Percentiles rank a stretch among this genome's conserved stretches.
These are phyloP conservation scores for Lynx canadensis DNA, from an alignment of 2,113 vertebrate genomes.

Conservation along the genomic window DNA sequence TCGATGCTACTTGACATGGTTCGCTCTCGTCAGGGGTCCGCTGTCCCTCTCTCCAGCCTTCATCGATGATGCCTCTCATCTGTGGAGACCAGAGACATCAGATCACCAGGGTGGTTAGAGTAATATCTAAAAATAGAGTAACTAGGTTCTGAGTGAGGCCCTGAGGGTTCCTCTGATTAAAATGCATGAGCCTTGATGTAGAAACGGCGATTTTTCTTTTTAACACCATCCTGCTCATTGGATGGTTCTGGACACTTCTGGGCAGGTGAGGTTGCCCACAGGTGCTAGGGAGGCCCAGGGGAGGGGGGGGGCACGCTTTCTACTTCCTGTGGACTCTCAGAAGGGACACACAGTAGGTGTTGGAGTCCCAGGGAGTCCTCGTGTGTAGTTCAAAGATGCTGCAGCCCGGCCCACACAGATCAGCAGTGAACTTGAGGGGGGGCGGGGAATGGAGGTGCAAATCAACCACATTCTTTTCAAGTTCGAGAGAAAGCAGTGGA, in stretches of 20 bases:
- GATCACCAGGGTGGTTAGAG: background rate
- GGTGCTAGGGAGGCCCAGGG: background rate
- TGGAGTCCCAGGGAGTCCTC: accelerated
- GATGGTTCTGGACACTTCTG: background rate
- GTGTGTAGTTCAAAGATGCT: background rate
- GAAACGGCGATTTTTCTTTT: background rate
- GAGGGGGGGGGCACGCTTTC: accelerated
- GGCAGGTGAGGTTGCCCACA: background rate
- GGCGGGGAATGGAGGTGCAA: accelerated
- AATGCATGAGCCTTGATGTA: constrained; percentile 29
- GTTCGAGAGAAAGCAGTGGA: background rate
- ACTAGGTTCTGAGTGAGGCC: background rate
- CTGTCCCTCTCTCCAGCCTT: background rate
- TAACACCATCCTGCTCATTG: background rate
- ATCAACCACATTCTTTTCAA: background rate
- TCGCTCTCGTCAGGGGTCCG: accelerated
- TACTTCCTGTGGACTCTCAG: background rate
- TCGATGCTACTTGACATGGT: accelerated
- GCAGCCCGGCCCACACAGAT: background rate
- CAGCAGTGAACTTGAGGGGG: background rate
- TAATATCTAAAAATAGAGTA: constrained; percentile 55
- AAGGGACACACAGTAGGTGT: background rate
- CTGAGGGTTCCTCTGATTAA: background rate
- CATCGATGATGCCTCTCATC: background rate
- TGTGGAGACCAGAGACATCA: background rate